Percentiles rank a stretch among this genome's conserved stretches.
Conservation (phyloP, 2,113 vertebrate species). For the Nothobranchius kuhntae region DNA sequence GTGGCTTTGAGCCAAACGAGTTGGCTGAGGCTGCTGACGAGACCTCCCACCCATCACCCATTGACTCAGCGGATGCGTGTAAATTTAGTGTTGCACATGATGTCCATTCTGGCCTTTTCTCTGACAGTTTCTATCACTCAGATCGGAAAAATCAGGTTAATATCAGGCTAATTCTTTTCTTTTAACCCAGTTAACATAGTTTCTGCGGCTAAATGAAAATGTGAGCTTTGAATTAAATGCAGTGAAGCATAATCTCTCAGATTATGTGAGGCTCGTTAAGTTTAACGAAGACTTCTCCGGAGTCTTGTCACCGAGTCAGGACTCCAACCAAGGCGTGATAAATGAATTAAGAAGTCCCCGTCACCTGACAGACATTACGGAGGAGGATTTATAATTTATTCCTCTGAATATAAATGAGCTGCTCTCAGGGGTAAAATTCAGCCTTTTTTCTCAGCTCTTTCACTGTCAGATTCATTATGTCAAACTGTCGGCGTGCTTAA, state of each 20-base stretch:
- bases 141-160: background rate
- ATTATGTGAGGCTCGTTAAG: constrained; percentile 48
- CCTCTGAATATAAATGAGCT: constrained; percentile 42
- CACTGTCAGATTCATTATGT: constrained; percentile 10
- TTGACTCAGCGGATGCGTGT: constrained; percentile 42
- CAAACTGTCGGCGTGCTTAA: constrained; percentile 1
- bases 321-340: constrained; percentile 37
- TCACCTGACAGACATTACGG: constrained; percentile 56
- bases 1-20: constrained; percentile 40
- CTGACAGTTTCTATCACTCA: too few species aligned
- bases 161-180: constrained; percentile 3
- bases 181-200: constrained; percentile 4
- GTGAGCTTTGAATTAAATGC: constrained; percentile 11
- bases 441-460: constrained; percentile 11
- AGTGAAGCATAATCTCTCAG: constrained; percentile 42
- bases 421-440: constrained; percentile 22
- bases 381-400: constrained; percentile 49
- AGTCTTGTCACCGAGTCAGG: constrained; percentile 50
- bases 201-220: constrained; percentile 25
- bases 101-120: constrained; percentile 20
- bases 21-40: constrained; percentile 28
- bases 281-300: constrained; percentile 36
- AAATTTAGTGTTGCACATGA: constrained; percentile 41
- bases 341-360: constrained; percentile 39
- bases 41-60: background rate